Conservation (phyloP, 2,113 vertebrate species). For the Grus americana region DNA sequence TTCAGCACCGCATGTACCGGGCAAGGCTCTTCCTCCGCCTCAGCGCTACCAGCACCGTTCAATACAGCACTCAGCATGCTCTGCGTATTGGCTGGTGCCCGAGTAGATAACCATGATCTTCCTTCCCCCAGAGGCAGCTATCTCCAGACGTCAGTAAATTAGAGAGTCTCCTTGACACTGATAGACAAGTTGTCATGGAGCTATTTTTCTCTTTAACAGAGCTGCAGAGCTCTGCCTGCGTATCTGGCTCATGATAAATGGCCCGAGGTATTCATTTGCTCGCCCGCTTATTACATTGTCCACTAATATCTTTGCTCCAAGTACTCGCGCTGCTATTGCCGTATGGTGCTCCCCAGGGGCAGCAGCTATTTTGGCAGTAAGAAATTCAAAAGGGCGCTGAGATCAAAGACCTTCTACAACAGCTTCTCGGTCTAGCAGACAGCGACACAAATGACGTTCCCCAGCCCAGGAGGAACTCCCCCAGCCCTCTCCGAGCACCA, state of each 20-base stretch:
- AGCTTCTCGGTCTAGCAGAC: background rate
- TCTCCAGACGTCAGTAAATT: background rate
- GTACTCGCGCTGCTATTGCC: background rate
- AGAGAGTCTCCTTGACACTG: background rate
- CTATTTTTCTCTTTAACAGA: background rate
- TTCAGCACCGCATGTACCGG: background rate
- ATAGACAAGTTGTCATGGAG: background rate
- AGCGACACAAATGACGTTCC: accelerated
- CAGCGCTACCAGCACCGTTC: background rate
- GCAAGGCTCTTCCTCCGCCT: background rate
- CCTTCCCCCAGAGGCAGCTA: background rate
- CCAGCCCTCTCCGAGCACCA: background rate
- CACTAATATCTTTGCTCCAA: background rate
- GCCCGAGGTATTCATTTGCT: background rate
- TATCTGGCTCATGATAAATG: background rate
- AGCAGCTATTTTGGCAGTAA: background rate
- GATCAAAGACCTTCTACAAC: background rate
- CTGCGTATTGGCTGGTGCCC: background rate
- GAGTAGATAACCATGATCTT: background rate
- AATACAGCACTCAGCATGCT: background rate
- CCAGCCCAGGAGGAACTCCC: background rate
- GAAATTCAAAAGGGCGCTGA: background rate
- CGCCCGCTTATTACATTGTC: background rate
- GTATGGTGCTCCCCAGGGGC: background rate
- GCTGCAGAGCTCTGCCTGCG: background rate